These are phyloP conservation scores for Sebastes vulpes DNA, from an alignment of 2,797 vertebrate genomes.

Conservation along the genomic window DNA sequence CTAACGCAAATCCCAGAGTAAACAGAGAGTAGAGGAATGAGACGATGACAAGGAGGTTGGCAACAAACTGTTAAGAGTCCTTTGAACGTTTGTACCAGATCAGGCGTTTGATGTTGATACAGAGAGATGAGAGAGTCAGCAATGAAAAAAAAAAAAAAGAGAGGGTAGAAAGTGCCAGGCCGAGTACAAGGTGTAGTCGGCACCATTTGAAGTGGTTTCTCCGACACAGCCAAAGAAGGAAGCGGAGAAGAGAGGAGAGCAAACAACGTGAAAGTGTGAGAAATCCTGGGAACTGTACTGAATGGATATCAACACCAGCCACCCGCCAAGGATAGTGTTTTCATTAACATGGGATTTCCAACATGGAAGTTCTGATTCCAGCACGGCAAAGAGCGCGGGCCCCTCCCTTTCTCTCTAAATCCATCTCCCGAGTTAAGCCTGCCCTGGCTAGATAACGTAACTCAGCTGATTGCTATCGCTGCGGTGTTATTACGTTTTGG, in stretches of 20 bases:
- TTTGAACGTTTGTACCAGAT: slow-evolving; percentile 74
- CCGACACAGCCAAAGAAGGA: slow-evolving; percentile 74
- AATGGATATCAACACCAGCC: slow-evolving; percentile 76
- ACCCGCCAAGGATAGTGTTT: slow-evolving; percentile 76
- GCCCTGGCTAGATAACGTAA: slow-evolving; percentile 52
- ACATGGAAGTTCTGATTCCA: slow-evolving; percentile 71
- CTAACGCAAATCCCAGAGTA: slow-evolving; percentile 83
- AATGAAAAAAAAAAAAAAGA: slow-evolving; percentile 1
- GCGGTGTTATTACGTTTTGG: slow-evolving; percentile 57
- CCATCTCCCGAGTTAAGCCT: slow-evolving; percentile 54
- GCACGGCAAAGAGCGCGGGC: slow-evolving; percentile 36
- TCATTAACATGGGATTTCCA: slow-evolving; percentile 83
- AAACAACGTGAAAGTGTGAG: slow-evolving; percentile 70
- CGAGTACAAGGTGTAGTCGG: slow-evolving; percentile 61
- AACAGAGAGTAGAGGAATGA: slow-evolving; percentile 76
- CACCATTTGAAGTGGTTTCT: slow-evolving; percentile 76
- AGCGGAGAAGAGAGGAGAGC: slow-evolving; percentile 70
- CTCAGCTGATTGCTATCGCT: slow-evolving; percentile 66
- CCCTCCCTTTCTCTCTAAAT: slow-evolving; percentile 50
- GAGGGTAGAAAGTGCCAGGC: slow-evolving; percentile 48
- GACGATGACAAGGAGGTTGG: slow-evolving; percentile 75
- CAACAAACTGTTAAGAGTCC: slow-evolving; percentile 75
- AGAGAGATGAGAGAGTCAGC: slow-evolving; percentile 61
- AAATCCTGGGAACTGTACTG: slow-evolving; percentile 77
- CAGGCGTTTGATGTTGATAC: slow-evolving; percentile 79